A percentile compares a stretch with the other conserved stretches of the same genome.
phyloP scores from a whole-genome alignment of 2,888 invertebrate species.

The Cerastoderma edule region DNA sequence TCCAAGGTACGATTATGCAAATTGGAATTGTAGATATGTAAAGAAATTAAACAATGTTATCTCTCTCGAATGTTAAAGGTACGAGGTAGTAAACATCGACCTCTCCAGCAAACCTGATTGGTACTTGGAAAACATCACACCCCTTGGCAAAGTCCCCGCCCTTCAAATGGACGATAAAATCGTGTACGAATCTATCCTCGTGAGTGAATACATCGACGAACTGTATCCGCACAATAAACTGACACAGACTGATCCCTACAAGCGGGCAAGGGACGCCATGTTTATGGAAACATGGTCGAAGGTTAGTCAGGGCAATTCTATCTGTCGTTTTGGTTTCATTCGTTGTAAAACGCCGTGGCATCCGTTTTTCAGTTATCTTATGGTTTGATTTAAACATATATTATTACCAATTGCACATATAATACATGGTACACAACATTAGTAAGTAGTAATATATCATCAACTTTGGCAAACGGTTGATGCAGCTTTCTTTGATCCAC shows the following conservation, averaged over 20 bases:
- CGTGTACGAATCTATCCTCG: conserved; percentile 85
- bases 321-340: not conserved
- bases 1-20: no score
- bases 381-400: no score
- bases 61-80: conserved; percentile 75
- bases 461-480: no score
- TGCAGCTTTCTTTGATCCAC: no score
- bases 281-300: conserved; percentile 56
- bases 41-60: no score
- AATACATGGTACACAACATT: no score
- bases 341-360: no score
- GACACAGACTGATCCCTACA: conserved; percentile 84
- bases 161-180: conserved; percentile 84
- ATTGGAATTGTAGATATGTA: no score
- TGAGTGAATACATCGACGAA: conserved; percentile 86
- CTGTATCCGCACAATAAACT: conserved; percentile 85
- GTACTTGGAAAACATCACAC: conserved; percentile 83
- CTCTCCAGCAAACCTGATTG: conserved; percentile 85
- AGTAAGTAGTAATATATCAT: no score
- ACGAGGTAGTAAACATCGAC: conserved; percentile 85
- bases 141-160: conserved; percentile 84
- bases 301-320: not conserved
- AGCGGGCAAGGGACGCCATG: conserved; percentile 66
- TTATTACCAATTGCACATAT: no score
- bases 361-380: no score